These are phyloP conservation scores for Patella vulgata DNA, from an alignment of 1,140 invertebrate genomes.

Conservation along the genomic window DNA sequence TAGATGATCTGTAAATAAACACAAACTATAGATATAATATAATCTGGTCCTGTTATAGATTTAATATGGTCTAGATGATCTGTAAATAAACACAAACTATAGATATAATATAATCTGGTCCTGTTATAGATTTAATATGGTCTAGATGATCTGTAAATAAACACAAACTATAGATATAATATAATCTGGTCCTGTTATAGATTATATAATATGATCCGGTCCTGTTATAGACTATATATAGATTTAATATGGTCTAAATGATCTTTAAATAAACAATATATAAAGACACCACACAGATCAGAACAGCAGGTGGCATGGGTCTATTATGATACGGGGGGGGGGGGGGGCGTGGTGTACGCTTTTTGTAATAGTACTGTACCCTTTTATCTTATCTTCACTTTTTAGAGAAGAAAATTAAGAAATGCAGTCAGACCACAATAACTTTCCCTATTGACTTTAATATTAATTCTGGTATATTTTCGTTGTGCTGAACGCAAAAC, in stretches of 20 bases:
- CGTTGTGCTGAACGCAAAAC: too few relatives aligned
- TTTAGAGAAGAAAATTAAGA: too few relatives aligned
- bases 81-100: conserved; percentile 67
- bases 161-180: conserved; percentile 63
- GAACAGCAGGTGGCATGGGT: too few relatives aligned
- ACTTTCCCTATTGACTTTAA: too few relatives aligned
- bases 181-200: conserved; percentile 81
- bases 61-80: conserved; percentile 87
- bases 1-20: conserved; percentile 78
- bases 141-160: conserved; percentile 82
- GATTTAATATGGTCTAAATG: neutral
- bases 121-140: conserved; percentile 78
- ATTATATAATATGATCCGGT: conserved; percentile 85
- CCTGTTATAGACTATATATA: conserved; percentile 72
- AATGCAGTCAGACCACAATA: too few relatives aligned
- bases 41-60: conserved; percentile 81
- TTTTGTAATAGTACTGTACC: too few relatives aligned
- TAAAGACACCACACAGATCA: too few relatives aligned
- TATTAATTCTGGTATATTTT: too few relatives aligned
- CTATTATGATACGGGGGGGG: too few relatives aligned
- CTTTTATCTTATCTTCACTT: too few relatives aligned
- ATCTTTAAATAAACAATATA: too few relatives aligned
- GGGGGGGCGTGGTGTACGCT: too few relatives aligned
- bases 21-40: conserved; percentile 69
- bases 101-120: conserved; percentile 78